phyloP scores from a whole-genome alignment of 2,888 invertebrate species.

The Agrotis ipsilon region DNA sequence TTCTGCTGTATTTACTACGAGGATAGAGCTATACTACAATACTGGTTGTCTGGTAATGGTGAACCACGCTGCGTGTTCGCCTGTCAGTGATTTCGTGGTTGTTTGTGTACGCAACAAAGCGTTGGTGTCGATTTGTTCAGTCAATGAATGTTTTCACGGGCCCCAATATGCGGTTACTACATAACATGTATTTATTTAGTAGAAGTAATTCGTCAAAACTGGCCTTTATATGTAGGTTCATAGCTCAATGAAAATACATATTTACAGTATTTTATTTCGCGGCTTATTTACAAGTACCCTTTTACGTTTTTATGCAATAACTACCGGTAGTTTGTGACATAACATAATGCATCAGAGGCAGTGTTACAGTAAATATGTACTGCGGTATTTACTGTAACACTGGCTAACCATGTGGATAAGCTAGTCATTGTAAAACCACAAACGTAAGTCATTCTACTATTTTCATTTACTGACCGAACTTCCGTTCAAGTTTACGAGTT shows the following conservation, averaged over 20 bases:
- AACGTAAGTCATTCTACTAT: constrained; percentile 67
- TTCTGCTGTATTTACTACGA: constrained; percentile 23
- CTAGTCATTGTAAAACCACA: constrained; percentile 59
- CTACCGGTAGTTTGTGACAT: constrained; percentile 40
- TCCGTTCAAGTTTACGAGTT: constrained; percentile 72
- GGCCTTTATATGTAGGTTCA: constrained; percentile 5
- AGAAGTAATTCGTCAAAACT: constrained; percentile 2
- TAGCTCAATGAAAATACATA: constrained; percentile 4
- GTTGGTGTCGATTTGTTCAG: constrained; percentile 50
- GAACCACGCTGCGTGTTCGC: constrained; percentile 43
- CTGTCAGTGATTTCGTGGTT: constrained; percentile 47
- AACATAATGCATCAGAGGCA: constrained; percentile 32
- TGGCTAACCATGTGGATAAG: constrained; percentile 46
- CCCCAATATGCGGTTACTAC: constrained; percentile 29
- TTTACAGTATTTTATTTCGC: constrained; percentile 20
- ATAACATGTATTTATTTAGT: constrained; percentile 19
- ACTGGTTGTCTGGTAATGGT: constrained; percentile 42
- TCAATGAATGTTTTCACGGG: constrained; percentile 43
- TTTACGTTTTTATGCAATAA: constrained; percentile 38
- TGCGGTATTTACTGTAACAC: constrained; percentile 46
- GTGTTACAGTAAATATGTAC: no score
- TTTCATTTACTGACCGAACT: constrained; percentile 66
- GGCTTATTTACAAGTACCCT: constrained; percentile 16
- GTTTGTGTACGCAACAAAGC: constrained; percentile 51
- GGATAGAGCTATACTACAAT: constrained; percentile 14